phyloP scores from a whole-genome alignment of 2,113 vertebrate genomes.

The Prolemur simus region DNA sequence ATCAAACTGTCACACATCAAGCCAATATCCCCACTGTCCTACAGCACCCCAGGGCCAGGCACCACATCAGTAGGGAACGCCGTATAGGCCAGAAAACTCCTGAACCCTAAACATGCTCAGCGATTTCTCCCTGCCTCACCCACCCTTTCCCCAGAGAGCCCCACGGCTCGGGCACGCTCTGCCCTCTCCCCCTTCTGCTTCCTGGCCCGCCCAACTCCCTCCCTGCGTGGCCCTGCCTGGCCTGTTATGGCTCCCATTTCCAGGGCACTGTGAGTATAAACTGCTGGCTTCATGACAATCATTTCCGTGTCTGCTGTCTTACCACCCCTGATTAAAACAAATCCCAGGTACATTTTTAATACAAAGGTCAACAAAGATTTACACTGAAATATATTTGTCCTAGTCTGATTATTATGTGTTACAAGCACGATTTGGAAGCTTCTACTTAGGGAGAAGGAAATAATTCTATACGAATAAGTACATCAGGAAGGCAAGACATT shows the following conservation, averaged over 20 bases:
- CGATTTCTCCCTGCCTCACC: not conserved
- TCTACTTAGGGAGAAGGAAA: not conserved
- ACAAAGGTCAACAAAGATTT: not conserved
- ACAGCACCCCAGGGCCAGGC: not conserved
- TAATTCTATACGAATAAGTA: not conserved
- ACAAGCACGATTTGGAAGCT: not conserved
- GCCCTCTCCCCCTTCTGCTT: not conserved
- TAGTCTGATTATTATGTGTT: not conserved
- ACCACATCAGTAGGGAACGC: not conserved
- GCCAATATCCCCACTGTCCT: fast-evolving
- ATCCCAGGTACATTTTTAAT: not conserved
- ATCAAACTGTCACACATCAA: not conserved
- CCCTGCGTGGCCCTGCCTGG: fast-evolving
- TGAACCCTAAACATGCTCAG: no score
- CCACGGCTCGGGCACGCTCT: fast-evolving
- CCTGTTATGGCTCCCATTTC: fast-evolving
- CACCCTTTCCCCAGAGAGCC: not conserved
- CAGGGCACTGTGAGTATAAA: not conserved
- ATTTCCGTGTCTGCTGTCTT: not conserved
- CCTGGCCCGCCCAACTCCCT: not conserved
- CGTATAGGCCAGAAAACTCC: not conserved
- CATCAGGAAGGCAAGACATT: not conserved
- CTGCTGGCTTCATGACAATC: not conserved
- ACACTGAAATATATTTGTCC: not conserved
- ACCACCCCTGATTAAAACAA: not conserved